Evolutionary conservation across 2,888 invertebrate genomes (phyloP).

Genomic region (Mechanitis mazaeus): DNA sequence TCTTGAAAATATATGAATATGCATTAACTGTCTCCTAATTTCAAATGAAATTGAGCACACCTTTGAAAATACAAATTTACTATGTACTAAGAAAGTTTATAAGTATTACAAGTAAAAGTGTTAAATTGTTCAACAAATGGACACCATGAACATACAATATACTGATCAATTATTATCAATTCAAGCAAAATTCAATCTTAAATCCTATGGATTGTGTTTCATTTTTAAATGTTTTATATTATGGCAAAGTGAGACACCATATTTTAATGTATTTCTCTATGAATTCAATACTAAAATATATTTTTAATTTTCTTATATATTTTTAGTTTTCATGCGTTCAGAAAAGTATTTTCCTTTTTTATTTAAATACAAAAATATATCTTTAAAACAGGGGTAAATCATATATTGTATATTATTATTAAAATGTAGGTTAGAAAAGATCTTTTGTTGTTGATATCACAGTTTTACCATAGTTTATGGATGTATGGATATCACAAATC

Average conservation of each 20-base stretch:
- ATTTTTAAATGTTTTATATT: background rate
- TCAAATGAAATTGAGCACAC: constrained; percentile 1
- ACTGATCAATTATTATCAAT: constrained; percentile 18
- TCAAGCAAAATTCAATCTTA: constrained; percentile 6
- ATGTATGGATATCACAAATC: constrained; percentile 25
- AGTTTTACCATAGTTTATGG: constrained; percentile 17
- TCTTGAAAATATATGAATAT: background rate
- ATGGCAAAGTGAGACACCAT: background rate
- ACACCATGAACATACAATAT: constrained; percentile 11
- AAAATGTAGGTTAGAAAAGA: no score
- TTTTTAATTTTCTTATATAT: no score
- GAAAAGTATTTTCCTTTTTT: no score
- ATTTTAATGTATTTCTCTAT: no score
- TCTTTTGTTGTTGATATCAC: no score
- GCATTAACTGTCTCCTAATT: background rate
- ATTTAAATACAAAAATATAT: no score
- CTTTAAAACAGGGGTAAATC: no score
- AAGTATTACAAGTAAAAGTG: constrained; percentile 23
- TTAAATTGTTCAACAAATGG: constrained; percentile 11
- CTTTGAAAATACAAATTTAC: background rate
- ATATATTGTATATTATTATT: no score
- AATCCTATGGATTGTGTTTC: background rate
- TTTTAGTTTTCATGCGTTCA: no score
- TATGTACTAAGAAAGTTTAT: constrained; percentile 17
- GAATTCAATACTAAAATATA: no score